phyloP scores from a whole-genome alignment of 2,113 vertebrate genomes.

The Periophthalmus modestus region DNA sequence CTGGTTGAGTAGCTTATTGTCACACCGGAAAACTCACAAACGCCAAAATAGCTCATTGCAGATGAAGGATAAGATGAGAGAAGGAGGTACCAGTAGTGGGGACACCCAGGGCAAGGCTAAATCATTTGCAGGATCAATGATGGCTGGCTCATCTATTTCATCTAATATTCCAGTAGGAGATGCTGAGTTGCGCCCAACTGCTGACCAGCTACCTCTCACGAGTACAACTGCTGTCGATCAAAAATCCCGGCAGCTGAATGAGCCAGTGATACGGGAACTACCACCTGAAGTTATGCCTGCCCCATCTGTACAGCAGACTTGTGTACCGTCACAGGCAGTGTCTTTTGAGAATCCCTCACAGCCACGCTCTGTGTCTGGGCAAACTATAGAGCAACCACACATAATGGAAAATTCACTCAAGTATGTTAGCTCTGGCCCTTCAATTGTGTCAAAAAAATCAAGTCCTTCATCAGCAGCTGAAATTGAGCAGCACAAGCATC shows the following conservation, averaged over 20 bases:
- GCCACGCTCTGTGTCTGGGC: slow-evolving; percentile 28
- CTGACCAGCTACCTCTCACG: slow-evolving; percentile 20
- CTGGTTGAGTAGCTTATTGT: slow-evolving; percentile 80
- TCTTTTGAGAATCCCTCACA: slow-evolving; percentile 43
- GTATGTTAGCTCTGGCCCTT: slow-evolving; percentile 21
- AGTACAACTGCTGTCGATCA: slow-evolving; percentile 35
- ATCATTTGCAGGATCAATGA: slow-evolving; percentile 38
- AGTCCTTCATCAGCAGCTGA: slow-evolving; percentile 40
- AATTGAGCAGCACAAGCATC: slow-evolving; percentile 48
- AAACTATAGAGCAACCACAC: slow-evolving; percentile 37
- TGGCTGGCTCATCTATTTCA: slow-evolving; percentile 18
- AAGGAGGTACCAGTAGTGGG: slow-evolving; percentile 48
- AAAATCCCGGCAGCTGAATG: slow-evolving; percentile 44
- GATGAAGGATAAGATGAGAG: slow-evolving; percentile 47
- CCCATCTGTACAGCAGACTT: slow-evolving; percentile 35
- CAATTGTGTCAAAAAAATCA: slow-evolving; percentile 38
- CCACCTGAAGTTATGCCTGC: slow-evolving; percentile 54
- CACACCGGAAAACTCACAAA: slow-evolving; percentile 80
- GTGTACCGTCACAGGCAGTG: slow-evolving; percentile 34
- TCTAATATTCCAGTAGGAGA: slow-evolving; percentile 40
- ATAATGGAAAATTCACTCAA: slow-evolving; percentile 37
- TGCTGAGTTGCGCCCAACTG: slow-evolving; percentile 27
- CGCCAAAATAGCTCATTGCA: slow-evolving; percentile 52
- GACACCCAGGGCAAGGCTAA: slow-evolving; percentile 53
- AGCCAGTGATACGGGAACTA: slow-evolving; percentile 35